Conservation (phyloP, 2,888 invertebrate genomes). For the Maniola hyperantus region DNA sequence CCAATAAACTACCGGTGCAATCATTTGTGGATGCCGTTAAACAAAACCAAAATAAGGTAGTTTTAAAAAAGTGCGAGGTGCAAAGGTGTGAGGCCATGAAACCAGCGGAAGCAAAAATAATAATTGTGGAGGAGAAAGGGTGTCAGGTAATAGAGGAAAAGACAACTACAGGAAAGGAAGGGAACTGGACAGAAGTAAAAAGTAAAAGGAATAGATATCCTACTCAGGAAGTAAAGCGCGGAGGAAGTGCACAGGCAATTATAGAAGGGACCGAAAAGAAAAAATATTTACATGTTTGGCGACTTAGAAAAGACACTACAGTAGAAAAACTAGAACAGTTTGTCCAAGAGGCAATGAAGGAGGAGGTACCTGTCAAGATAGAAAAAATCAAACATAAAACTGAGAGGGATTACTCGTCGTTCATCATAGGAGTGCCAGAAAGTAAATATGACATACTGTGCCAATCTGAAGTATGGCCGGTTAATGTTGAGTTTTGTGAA, state of each 20-base stretch:
- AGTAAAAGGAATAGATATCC: slow-evolving; percentile 9
- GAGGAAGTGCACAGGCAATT: slow-evolving; percentile 4
- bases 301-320: slow-evolving; percentile 23
- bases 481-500: slow-evolving; percentile 30
- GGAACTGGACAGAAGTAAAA: neutral
- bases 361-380: neutral
- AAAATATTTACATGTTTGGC: slow-evolving; percentile 27
- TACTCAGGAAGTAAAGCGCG: slow-evolving; percentile 3
- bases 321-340: slow-evolving; percentile 19
- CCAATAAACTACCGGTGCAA: too few relatives aligned
- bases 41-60: too few relatives aligned
- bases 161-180: neutral
- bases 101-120: too few relatives aligned
- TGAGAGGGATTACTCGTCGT: slow-evolving; percentile 26
- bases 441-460: slow-evolving; percentile 25
- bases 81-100: too few relatives aligned
- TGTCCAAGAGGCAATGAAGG: neutral
- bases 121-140: too few relatives aligned
- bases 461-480: slow-evolving; percentile 27
- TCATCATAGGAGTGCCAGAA: slow-evolving; percentile 27
- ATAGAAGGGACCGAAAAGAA: slow-evolving; percentile 17
- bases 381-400: slow-evolving; percentile 3
- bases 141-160: neutral
- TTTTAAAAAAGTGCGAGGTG: too few relatives aligned
- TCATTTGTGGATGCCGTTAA: too few relatives aligned